These are phyloP conservation scores for Huso huso DNA, from an alignment of 2,797 vertebrate genomes.

Conservation along the genomic window DNA sequence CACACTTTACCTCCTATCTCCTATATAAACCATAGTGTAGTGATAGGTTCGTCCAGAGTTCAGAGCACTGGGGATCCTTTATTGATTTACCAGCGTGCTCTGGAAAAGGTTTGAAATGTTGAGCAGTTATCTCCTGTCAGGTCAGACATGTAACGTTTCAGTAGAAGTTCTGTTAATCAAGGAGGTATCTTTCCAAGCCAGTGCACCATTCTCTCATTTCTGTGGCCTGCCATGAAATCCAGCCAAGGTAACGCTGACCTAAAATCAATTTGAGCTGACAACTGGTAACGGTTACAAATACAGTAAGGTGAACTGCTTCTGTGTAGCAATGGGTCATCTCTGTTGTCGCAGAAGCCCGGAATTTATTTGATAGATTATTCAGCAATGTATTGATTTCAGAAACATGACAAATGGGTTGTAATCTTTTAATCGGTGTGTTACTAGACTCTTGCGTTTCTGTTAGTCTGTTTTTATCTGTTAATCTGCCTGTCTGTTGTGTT, in stretches of 20 bases:
- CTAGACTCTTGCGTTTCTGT: background rate
- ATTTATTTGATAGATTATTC: background rate
- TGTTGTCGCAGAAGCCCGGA: background rate
- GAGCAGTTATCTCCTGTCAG: background rate
- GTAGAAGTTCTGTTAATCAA: too few relatives aligned
- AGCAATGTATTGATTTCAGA: slow-evolving; percentile 7
- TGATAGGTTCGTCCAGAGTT: too few relatives aligned
- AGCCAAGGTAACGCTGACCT: background rate
- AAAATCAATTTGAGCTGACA: background rate
- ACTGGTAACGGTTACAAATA: background rate
- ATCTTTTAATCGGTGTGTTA: background rate
- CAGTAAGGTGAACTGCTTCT: too few relatives aligned
- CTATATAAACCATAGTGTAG: too few relatives aligned
- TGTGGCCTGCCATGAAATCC: too few relatives aligned
- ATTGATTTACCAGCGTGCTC: background rate
- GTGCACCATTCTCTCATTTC: too few relatives aligned
- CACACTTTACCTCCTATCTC: background rate
- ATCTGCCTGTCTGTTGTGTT: too few relatives aligned
- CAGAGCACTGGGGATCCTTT: background rate
- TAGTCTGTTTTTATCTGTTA: too few relatives aligned
- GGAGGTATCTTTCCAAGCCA: too few relatives aligned
- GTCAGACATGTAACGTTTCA: background rate
- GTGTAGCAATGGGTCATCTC: background rate
- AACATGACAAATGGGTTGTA: background rate
- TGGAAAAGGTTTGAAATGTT: background rate